These are phyloP conservation scores for Micrasema longulum DNA, from an alignment of 1,140 invertebrate genomes.

Conservation along the genomic window DNA sequence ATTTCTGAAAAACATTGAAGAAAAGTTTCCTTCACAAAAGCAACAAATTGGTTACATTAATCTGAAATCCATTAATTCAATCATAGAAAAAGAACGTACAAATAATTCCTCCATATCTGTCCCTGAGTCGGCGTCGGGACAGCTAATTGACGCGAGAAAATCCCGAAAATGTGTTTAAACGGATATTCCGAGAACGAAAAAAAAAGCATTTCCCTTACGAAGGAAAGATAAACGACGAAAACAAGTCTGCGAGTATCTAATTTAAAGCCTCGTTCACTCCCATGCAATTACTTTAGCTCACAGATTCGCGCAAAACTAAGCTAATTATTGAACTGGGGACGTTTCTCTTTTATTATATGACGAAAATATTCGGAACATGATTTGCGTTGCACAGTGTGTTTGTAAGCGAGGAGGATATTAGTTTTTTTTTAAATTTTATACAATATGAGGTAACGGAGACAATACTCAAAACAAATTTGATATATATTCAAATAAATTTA, in stretches of 20 bases:
- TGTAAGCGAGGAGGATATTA: no score
- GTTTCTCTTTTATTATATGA: conserved; percentile 18
- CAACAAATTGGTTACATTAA: no score
- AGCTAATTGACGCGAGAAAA: conserved; percentile 19
- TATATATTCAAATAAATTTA: no score
- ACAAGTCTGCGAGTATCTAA: conserved; percentile 48
- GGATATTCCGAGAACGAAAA: neutral
- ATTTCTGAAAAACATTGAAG: no score
- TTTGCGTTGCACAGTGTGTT: neutral
- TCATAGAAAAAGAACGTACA: neutral
- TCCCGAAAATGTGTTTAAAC: no score
- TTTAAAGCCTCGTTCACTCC: conserved; percentile 42
- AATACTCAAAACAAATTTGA: no score
- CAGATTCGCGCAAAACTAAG: conserved; percentile 40
- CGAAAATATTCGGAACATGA: neutral
- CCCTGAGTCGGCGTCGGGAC: neutral
- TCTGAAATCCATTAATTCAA: no score
- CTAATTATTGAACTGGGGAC: conserved; percentile 49
- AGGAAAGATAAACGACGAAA: conserved; percentile 49
- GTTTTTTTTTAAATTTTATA: no score
- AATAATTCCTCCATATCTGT: neutral
- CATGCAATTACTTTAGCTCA: conserved; percentile 45
- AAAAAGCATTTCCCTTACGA: conserved; percentile 33
- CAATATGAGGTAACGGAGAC: no score
- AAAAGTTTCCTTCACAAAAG: no score